Evolutionary conservation across 2,113 vertebrate genomes (phyloP), one percentile per base, ranked within the genome.

Genomic region (Tenebrosternarchus preto): DNA sequence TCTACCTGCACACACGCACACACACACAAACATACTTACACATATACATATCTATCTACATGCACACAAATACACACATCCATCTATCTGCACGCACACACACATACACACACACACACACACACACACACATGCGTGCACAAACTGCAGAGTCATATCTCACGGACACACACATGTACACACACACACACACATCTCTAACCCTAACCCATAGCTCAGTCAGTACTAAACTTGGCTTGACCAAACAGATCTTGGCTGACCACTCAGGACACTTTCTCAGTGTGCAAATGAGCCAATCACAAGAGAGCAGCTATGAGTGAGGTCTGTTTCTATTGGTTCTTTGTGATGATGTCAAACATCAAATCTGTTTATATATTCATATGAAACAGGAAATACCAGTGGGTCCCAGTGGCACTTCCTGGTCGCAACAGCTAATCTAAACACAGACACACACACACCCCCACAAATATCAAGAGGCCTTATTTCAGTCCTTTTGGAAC

Each of bases 331-430:
- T 55, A 55, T 55, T 12, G 3, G 50, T 55, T 19, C 50, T 55
- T 22, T 63, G 60, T 63, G 60, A 36, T 36, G 33, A 36, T 6
- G 3, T 36, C 33, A 36, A 36, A 36, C 33, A 36, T 36, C 36
- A 31, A 24, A 19, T 11, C 2, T 84, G 57, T 46, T 20, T 83
- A 88, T 90, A 82, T 87, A 82, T 85, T 84, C 84, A 80, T 68
- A 53, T 73, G 78, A 59, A 76, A 88, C 90, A 92, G 91, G 92
- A 92, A 93, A 92, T 92, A 78, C 89, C 90, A 89, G 53, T 83
- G 85, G 80, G 83, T 84, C 85, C 86, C 84, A 80, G 85, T 78
- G 87, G 84, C 84, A 85, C 80, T 85, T 90, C 89, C 90, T 89
- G 67, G 79, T 68, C 39, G 5, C 77, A 63, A 53, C 24, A 24